phyloP scores from a whole-genome alignment of 2,113 vertebrate species.

The Picathartes gymnocephalus region DNA sequence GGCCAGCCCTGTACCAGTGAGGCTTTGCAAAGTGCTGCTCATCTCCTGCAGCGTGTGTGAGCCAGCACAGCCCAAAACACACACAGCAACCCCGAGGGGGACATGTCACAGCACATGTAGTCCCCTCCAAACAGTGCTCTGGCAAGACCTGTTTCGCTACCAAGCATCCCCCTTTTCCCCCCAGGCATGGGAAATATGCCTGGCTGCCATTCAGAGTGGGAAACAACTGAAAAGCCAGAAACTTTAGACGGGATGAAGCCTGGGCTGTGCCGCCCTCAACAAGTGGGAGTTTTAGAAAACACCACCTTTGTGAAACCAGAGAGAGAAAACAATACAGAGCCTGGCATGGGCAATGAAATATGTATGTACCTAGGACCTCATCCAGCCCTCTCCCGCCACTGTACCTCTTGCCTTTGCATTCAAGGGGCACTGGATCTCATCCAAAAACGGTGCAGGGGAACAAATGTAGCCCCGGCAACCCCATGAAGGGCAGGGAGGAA shows the following conservation, averaged over 20 bases:
- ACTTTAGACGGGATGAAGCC: background rate
- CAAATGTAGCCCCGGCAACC: constrained; percentile 55
- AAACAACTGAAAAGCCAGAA: background rate
- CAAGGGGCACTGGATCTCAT: background rate
- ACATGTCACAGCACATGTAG: background rate
- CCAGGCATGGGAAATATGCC: background rate
- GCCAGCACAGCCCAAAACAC: background rate
- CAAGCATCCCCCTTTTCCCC: background rate
- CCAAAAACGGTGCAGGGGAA: constrained; percentile 35
- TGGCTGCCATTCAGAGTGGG: background rate
- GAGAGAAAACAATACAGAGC: background rate
- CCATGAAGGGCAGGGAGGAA: background rate
- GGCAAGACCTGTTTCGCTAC: background rate
- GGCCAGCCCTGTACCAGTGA: background rate
- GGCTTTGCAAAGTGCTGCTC: background rate
- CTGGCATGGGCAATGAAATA: background rate
- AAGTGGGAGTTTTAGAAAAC: background rate
- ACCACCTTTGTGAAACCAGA: constrained; percentile 26
- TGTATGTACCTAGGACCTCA: constrained; percentile 10
- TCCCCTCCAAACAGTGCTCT: background rate
- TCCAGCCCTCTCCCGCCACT: background rate
- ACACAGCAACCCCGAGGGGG: fast-evolving
- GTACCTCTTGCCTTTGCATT: constrained; percentile 21
- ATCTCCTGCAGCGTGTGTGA: background rate
- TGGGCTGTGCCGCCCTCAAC: background rate